Evolutionary conservation across 2,113 vertebrate species (phyloP).

Genomic region (Nyctibius bracteatus): DNA sequence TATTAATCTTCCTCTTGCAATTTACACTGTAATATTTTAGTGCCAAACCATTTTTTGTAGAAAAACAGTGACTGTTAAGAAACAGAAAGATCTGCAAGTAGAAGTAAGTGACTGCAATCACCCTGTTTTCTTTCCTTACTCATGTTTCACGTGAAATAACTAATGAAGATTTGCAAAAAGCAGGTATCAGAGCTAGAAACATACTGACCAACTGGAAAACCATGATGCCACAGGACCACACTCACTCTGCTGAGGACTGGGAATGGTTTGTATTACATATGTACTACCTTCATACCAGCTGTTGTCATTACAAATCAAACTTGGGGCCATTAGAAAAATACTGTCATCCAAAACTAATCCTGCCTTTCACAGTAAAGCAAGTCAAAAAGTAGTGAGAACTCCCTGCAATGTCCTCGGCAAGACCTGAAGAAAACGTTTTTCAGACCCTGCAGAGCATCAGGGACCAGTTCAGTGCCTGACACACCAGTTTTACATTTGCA

Average conservation of each 20-base stretch:
- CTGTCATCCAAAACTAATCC: not conserved
- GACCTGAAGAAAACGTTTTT: not conserved
- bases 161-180: not conserved
- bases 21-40: constrained; percentile 17
- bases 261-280: fast-evolving
- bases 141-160: not conserved
- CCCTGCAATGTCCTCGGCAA: not conserved
- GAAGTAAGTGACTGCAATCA: not conserved
- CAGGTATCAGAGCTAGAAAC: not conserved
- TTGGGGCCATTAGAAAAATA: not conserved
- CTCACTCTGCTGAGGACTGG: not conserved
- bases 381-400: not conserved
- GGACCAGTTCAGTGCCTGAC: not conserved
- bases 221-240: not conserved
- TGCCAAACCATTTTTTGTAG: constrained; percentile 4
- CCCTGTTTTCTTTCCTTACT: not conserved
- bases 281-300: not conserved
- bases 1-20: constrained; percentile 29
- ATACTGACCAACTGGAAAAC: not conserved
- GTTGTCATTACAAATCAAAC: not conserved
- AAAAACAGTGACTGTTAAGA: not conserved
- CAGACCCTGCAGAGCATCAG: not conserved
- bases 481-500: not conserved
- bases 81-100: not conserved
- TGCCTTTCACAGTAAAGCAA: not conserved